Evolutionary conservation across 2,113 vertebrate genomes (phyloP).

Genomic region (Serinus canaria): DNA sequence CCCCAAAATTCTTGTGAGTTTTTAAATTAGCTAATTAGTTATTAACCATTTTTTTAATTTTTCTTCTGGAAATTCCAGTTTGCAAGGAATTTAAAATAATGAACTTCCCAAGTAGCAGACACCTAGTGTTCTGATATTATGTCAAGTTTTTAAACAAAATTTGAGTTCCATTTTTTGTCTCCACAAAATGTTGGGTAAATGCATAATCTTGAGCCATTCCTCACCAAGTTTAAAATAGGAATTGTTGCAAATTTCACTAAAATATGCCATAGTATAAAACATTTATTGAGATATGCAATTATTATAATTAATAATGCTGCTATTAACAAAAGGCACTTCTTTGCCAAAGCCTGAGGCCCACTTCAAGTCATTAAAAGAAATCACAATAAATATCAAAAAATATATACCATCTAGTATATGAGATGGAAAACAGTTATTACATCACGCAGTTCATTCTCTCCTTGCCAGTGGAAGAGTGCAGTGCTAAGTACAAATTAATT

Average conservation of each 20-base stretch:
- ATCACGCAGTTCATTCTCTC: neutral
- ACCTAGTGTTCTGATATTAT: neutral
- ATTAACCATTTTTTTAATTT: neutral
- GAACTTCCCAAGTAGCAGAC: neutral
- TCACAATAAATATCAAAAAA: slow-evolving; percentile 41
- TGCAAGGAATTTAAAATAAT: neutral
- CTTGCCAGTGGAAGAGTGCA: neutral
- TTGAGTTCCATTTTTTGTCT: neutral
- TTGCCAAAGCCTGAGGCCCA: slow-evolving; percentile 22
- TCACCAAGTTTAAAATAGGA: neutral
- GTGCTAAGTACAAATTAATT: neutral
- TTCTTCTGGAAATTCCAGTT: neutral
- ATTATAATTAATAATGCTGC: slow-evolving; percentile 23
- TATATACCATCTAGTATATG: neutral
- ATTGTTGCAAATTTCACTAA: neutral
- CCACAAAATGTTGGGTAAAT: neutral
- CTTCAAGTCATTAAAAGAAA: slow-evolving; percentile 13
- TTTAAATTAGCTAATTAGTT: neutral
- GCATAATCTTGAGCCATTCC: neutral
- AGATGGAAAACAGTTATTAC: slow-evolving; percentile 3
- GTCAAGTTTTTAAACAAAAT: neutral
- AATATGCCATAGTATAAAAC: neutral
- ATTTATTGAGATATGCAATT: slow-evolving; percentile 14
- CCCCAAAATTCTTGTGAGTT: neutral
- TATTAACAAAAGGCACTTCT: neutral